Evolutionary conservation across 1,140 invertebrate genomes (phyloP), one percentile per base, ranked within the genome.

Genomic region (Protaetia brevitarsis): DNA sequence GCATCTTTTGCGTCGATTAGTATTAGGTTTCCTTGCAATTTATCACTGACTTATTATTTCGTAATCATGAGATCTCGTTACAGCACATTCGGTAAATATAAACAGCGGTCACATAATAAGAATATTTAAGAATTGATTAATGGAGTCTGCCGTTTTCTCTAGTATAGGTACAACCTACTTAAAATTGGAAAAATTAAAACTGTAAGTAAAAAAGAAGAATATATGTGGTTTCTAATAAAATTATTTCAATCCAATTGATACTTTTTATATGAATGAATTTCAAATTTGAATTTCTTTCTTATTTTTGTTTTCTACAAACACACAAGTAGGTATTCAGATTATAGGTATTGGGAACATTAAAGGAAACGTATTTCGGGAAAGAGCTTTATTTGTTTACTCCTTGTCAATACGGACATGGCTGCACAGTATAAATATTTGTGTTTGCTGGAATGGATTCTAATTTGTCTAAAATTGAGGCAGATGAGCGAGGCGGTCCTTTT

Each of bases 381-480:
- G 19, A 16, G 16, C 6, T 59, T 59, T 59, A 59, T 59, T 59
- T 59, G 27, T 13, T 29, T 31, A 59, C 13, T 59, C 11, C 29
- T 8, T 27, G 26, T 59, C 26, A 59, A 59, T 59, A 59, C 26
- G 10, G 3, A 6, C 57, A 59, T 59, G 29, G 28, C 23, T 59
- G 26, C 16, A 59, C n/a, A 29, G 16, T 59, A 31, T 23, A 31
- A 59, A 59, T 31, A 59, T 29, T 29, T 59, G 16, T 27, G 26
- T 59, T 28, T 29, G 57, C 30, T 13, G 57, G 16, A 28, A n/a
- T 28, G 30, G 57, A 16, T 28, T 59, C 57, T 13, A 59, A 59
- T 59, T 59, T 59, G 57, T 59, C 57, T 59, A 59, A 29, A 59
- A 59, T 29, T 59, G 57, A 59, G 29, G 57, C 26, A 31, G 57